Evolutionary conservation across 2,113 vertebrate species (phyloP).

Genomic region (Mixornis gularis): DNA sequence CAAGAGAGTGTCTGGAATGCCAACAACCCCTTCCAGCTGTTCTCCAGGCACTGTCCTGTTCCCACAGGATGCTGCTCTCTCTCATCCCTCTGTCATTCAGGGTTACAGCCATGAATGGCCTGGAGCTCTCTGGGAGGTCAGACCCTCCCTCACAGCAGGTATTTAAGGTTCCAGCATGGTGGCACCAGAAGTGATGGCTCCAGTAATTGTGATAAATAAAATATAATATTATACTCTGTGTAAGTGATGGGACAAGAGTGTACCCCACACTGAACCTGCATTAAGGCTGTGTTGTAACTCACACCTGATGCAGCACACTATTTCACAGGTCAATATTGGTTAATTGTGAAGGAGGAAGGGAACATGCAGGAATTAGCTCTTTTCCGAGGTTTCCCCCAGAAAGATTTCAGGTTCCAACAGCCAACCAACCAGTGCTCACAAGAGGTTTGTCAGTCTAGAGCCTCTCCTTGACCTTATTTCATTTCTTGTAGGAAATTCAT

Average conservation of each 20-base stretch:
- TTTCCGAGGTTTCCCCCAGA: neutral
- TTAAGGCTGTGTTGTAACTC: neutral
- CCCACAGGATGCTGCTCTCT: neutral
- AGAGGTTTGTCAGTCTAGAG: neutral
- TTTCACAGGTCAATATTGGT: neutral
- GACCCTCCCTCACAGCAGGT: neutral
- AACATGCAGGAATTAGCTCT: neutral
- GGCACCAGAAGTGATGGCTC: neutral
- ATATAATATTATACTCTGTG: accelerated
- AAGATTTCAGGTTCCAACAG: neutral
- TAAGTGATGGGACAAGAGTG: neutral
- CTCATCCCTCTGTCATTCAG: neutral
- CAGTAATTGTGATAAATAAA: neutral
- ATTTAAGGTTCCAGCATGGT: neutral
- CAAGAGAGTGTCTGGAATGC: neutral
- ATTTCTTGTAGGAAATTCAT: neutral
- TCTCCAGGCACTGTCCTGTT: neutral
- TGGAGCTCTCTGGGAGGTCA: neutral
- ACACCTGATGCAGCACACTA: neutral
- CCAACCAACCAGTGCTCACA: neutral
- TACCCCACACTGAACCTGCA: neutral
- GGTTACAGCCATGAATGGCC: neutral
- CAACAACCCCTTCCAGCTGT: neutral
- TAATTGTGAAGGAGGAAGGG: neutral
- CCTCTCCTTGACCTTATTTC: neutral